A percentile compares a stretch with the other conserved stretches of the same genome.
These are phyloP conservation scores for Deroplatys truncata DNA, from an alignment of 2,888 invertebrate species.

Conservation along the genomic window DNA sequence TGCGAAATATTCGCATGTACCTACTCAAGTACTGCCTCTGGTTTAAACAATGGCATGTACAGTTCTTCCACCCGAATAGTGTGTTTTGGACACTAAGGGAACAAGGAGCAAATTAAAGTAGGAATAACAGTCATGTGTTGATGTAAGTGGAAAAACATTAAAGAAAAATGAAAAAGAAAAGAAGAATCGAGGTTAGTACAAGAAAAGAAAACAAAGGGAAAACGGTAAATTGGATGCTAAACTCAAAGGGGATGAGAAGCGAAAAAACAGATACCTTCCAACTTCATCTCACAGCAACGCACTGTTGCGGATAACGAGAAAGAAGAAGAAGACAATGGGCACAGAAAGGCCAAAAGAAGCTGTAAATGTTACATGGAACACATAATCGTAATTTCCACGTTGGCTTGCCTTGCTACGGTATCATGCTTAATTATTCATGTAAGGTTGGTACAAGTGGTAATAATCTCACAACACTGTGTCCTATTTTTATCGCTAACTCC, in stretches of 20 bases:
- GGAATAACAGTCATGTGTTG: not conserved
- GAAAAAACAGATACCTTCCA: not conserved
- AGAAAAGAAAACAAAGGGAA: not conserved
- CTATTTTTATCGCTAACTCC: not conserved
- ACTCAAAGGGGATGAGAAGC: not conserved
- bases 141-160: not conserved
- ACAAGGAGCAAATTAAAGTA: not conserved
- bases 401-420: not conserved
- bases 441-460: not conserved
- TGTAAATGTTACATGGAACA: not conserved
- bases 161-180: not conserved
- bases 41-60: no score
- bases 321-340: not conserved
- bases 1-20: no score
- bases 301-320: not conserved
- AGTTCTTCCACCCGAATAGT: no score
- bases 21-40: no score
- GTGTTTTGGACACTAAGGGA: not conserved
- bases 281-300: not conserved
- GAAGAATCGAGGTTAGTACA: not conserved
- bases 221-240: not conserved
- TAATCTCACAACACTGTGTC: not conserved
- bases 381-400: not conserved
- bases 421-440: not conserved
- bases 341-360: not conserved